Percentiles rank a stretch among this genome's conserved stretches.
Conservation (phyloP, 2,888 invertebrate genomes). For the Caenorhabditis imperialis region DNA sequence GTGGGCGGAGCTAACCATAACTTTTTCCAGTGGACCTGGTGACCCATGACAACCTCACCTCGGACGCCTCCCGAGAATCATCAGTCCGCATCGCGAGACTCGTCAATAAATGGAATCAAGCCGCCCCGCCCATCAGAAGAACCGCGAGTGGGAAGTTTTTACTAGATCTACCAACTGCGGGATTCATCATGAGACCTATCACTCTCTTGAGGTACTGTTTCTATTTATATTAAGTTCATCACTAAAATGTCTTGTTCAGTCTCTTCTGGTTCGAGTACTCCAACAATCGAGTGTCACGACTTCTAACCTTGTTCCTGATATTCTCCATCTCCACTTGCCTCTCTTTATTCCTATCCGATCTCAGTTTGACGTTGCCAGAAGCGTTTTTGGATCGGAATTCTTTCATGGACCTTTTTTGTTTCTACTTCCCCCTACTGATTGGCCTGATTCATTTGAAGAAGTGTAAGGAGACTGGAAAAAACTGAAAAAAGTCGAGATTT, state of each 20-base stretch:
- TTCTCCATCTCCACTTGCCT: slow-evolving; percentile 32
- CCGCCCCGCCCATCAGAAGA: slow-evolving; percentile 20
- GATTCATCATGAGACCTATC: slow-evolving; percentile 7
- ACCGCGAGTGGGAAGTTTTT: slow-evolving; percentile 41
- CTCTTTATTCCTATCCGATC: slow-evolving; percentile 35
- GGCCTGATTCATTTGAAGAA: slow-evolving; percentile 32
- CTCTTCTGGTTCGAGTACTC: slow-evolving; percentile 78
- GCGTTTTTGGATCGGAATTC: slow-evolving; percentile 39
- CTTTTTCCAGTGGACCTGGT: slow-evolving; percentile 88
- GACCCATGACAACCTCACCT: slow-evolving; percentile 91
- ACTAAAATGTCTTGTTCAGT: slow-evolving; percentile 11
- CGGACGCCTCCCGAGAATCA: slow-evolving; percentile 94
- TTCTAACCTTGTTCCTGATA: slow-evolving; percentile 15
- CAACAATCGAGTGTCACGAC: slow-evolving; percentile 30
- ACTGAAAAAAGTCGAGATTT: not conserved
- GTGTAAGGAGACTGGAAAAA: slow-evolving; percentile 5
- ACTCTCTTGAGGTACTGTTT: slow-evolving; percentile 20
- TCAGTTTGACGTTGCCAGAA: slow-evolving; percentile 30
- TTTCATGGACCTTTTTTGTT: slow-evolving; percentile 22
- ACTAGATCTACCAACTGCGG: slow-evolving; percentile 30
- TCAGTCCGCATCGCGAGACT: slow-evolving; percentile 92
- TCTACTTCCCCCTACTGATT: slow-evolving; percentile 30
- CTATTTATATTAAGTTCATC: too few species aligned
- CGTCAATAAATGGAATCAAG: slow-evolving; percentile 84
- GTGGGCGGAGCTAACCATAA: too few species aligned